Evolutionary conservation across 2,797 vertebrate genomes (phyloP).

Genomic region (Sebastes hopkinsi): DNA sequence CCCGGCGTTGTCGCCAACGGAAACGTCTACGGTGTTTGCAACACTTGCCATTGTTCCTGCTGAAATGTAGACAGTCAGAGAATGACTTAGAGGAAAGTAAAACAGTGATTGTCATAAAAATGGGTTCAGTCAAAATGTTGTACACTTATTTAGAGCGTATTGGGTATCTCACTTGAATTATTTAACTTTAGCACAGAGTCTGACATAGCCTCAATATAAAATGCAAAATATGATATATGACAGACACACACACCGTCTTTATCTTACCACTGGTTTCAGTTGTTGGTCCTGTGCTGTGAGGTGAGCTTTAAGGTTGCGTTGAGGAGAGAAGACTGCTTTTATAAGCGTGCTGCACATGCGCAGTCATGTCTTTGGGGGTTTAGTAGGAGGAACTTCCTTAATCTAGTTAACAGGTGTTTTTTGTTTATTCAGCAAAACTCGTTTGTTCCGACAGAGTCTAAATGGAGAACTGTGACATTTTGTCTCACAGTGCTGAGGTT

Average conservation of each 20-base stretch:
- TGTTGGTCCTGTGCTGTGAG: background rate
- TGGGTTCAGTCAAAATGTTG: no score
- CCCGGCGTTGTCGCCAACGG: background rate
- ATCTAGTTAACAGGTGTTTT: background rate
- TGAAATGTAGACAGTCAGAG: background rate
- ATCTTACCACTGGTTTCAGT: background rate
- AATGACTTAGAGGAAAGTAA: background rate
- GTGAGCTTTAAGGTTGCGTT: background rate
- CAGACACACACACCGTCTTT: background rate
- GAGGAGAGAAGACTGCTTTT: background rate
- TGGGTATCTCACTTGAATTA: no score
- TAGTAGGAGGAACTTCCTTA: background rate
- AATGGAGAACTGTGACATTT: background rate
- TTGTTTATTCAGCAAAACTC: background rate
- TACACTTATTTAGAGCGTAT: no score
- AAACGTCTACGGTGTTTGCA: rapidly evolving
- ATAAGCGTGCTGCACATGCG: background rate
- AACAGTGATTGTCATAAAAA: background rate
- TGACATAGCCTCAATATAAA: background rate
- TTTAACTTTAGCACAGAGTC: background rate
- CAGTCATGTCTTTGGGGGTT: background rate
- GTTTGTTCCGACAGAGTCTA: background rate
- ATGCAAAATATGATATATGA: background rate
- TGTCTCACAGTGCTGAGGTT: background rate
- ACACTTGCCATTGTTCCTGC: background rate